phyloP scores from a whole-genome alignment of 2,888 invertebrate genomes.

The Cephonodes hylas region DNA sequence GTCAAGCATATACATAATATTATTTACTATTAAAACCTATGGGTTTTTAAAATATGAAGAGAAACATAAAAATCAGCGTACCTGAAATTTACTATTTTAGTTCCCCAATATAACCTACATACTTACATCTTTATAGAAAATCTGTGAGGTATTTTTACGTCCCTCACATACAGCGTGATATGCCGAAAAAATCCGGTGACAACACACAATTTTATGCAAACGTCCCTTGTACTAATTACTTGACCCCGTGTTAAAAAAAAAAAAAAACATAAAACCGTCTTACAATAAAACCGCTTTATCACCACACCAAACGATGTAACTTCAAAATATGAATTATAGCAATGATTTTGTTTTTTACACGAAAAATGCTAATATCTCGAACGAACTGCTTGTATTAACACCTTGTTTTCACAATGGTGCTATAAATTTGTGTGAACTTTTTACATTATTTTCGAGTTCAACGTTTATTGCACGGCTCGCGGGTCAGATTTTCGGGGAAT shows the following conservation, averaged over 20 bases:
- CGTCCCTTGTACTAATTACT: background rate
- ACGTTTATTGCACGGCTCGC: background rate
- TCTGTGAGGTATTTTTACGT: too few species aligned
- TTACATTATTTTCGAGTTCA: constrained; percentile 12
- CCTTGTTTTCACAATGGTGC: constrained; percentile 11
- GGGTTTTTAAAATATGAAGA: too few species aligned
- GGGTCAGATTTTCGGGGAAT: background rate
- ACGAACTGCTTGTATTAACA: constrained; percentile 5
- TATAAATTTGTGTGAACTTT: constrained; percentile 10
- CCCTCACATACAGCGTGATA: too few species aligned
- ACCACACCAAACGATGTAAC: constrained; percentile 4
- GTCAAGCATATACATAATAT: too few species aligned
- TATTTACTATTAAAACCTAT: too few species aligned
- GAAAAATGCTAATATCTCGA: constrained; percentile 12
- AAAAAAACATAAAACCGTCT: background rate
- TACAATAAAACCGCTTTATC: background rate
- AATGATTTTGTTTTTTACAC: constrained; percentile 1
- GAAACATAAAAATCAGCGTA: too few species aligned
- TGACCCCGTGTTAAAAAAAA: background rate
- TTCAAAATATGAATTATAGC: constrained; percentile 4
- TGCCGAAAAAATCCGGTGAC: too few species aligned
- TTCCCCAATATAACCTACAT: too few species aligned
- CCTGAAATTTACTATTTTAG: too few species aligned
- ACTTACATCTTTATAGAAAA: too few species aligned
- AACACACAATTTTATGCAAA: background rate